A percentile compares a stretch with the other conserved stretches of the same genome.
phyloP scores from a whole-genome alignment of 35 echinoderm and acorn worm genomes.

The Hemicentrotus pulcherrimus region DNA sequence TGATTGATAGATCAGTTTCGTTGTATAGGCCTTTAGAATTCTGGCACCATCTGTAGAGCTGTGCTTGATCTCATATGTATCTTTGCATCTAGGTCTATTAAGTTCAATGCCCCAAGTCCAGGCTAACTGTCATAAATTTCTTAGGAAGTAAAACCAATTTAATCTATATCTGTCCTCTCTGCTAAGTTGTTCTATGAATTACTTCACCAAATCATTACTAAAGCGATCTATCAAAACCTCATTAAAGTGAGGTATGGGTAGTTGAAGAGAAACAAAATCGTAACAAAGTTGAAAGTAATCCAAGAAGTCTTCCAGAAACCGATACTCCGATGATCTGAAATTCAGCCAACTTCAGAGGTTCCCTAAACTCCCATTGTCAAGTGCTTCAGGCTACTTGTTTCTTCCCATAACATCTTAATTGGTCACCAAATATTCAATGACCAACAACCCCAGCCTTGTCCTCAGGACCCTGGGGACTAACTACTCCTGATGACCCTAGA shows the following conservation, averaged over 20 bases:
- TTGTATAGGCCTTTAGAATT: not conserved
- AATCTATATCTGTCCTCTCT: not conserved
- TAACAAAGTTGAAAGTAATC: not conserved
- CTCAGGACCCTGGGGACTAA: not conserved
- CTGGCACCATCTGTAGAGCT: not conserved
- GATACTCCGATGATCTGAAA: not conserved
- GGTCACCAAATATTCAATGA: constrained; percentile 40
- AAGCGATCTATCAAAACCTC: not conserved
- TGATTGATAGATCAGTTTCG: not conserved
- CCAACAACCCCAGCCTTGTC: not conserved
- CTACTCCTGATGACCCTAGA: constrained; percentile 18
- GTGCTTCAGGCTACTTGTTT: not conserved
- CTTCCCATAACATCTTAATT: constrained; percentile 29
- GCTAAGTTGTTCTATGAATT: not conserved
- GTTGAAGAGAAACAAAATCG: not conserved
- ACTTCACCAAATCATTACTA: not conserved
- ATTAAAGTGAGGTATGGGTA: not conserved
- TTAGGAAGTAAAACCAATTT: not conserved
- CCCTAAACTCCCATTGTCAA: not conserved
- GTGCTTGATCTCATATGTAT: not conserved
- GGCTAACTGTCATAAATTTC: not conserved
- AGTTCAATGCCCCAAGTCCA: not conserved
- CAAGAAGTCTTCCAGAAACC: not conserved
- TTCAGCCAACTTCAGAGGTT: not conserved
- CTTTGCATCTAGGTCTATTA: no score